Conservation (phyloP, 2,888 invertebrate species). For the Drosophila anceps region DNA sequence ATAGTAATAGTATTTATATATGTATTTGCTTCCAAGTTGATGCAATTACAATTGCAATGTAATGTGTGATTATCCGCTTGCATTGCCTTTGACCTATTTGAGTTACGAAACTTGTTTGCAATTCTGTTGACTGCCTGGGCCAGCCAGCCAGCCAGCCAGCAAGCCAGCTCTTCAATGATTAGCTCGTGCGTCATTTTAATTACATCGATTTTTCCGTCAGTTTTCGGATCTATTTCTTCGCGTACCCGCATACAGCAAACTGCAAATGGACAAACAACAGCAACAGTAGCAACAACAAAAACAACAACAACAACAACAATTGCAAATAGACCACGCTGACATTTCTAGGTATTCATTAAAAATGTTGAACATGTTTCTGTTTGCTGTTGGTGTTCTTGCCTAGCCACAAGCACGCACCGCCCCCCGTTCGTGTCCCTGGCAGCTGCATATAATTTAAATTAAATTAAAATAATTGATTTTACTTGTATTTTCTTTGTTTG, state of each 20-base stretch:
- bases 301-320: conserved; percentile 19
- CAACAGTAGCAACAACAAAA: conserved; percentile 24
- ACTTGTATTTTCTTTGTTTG: conserved; percentile 46
- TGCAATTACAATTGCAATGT: not conserved
- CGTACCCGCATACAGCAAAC: conserved; percentile 23
- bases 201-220: conserved; percentile 61
- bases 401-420: not conserved
- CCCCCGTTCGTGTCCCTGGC: not conserved
- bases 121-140: not conserved
- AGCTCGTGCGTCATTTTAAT: conserved; percentile 44
- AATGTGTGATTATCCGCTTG: conserved; percentile 5
- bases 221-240: conserved; percentile 25
- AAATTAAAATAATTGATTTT: conserved; percentile 79
- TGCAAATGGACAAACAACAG: conserved; percentile 26
- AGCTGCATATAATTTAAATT: conserved; percentile 69
- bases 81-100: conserved; percentile 22
- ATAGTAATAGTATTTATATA: not conserved
- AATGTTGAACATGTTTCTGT: conserved; percentile 39
- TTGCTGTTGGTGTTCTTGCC: conserved; percentile 1
- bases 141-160: too few relatives aligned
- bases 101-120: conserved; percentile 14
- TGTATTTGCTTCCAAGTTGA: not conserved
- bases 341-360: conserved; percentile 71
- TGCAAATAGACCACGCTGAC: conserved; percentile 34
- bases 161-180: conserved; percentile 27